Percentiles rank a stretch among this genome's conserved stretches.
Conservation (phyloP, 2,797 vertebrate genomes). For the Macropodus opercularis region DNA sequence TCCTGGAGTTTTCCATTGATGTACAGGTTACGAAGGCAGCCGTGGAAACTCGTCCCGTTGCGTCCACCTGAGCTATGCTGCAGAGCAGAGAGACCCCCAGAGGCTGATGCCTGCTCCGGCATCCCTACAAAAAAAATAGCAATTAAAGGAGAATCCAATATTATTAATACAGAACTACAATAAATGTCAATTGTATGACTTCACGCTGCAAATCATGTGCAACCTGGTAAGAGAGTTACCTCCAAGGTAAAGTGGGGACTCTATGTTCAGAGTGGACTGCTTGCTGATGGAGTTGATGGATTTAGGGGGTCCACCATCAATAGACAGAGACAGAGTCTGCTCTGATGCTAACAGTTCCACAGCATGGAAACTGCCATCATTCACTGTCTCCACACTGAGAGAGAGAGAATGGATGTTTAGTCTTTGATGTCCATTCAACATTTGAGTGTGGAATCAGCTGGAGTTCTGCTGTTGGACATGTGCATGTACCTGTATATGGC, state of each 20-base stretch:
- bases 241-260: constrained; percentile 94
- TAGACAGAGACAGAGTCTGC: constrained; percentile 91
- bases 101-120: constrained; percentile 84
- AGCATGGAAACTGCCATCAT: constrained; percentile 95
- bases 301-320: constrained; percentile 95
- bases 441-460: background rate
- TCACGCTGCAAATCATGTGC: too few relatives aligned
- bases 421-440: constrained; percentile 39
- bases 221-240: constrained; percentile 79
- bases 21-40: constrained; percentile 93
- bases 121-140: constrained; percentile 83
- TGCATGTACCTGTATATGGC: constrained; percentile 94
- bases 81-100: constrained; percentile 84
- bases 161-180: background rate
- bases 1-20: constrained; percentile 96
- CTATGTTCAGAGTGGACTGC: constrained; percentile 89
- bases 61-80: constrained; percentile 87
- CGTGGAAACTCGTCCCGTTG: constrained; percentile 94
- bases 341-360: constrained; percentile 93
- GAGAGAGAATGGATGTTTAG: constrained; percentile 2
- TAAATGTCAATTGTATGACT: too few relatives aligned
- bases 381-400: constrained; percentile 94
- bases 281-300: constrained; percentile 93
- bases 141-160: background rate
- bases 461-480: background rate